Evolutionary conservation across 2,888 invertebrate genomes (phyloP).

Genomic region (Cheiracanthium punctorium): DNA sequence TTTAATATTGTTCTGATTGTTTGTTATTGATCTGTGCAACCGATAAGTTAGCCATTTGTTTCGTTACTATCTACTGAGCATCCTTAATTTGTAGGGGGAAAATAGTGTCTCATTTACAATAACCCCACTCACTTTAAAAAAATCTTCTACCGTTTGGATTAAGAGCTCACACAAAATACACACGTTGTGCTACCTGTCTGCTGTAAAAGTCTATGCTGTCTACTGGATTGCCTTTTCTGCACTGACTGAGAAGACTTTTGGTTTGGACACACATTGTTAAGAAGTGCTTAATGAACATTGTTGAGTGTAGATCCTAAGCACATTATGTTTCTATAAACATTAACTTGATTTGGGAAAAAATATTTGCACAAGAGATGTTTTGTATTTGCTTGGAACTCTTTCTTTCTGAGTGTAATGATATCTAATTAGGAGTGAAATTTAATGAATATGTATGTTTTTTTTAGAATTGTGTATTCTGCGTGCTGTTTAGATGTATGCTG

Average conservation of each 20-base stretch:
- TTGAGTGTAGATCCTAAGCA: conserved; percentile 20
- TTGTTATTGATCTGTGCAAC: background rate
- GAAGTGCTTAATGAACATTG: conserved; percentile 50
- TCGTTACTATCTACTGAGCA: background rate
- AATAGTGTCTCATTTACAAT: conserved; percentile 13
- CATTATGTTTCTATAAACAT: conserved; percentile 14
- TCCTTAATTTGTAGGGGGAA: background rate
- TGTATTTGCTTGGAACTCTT: conserved; percentile 1
- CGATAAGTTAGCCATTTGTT: background rate
- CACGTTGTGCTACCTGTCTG: conserved; percentile 13
- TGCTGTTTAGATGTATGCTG: conserved; percentile 45
- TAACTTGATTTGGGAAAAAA: conserved; percentile 12
- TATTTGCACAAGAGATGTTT: conserved; percentile 9
- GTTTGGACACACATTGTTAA: conserved; percentile 35
- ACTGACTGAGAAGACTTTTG: conserved; percentile 20
- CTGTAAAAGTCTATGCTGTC: background rate
- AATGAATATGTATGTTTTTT: conserved; percentile 22
- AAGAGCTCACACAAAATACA: background rate
- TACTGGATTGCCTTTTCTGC: background rate
- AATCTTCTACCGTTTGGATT: background rate
- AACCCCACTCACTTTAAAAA: background rate
- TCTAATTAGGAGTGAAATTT: conserved; percentile 20
- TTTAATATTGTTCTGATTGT: background rate
- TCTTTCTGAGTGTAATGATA: background rate
- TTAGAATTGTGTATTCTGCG: conserved; percentile 40